A percentile compares a stretch with the other conserved stretches of the same genome.
Evolutionary conservation across 2,888 invertebrate species (phyloP).

Genomic region (Drosophila antonietae): DNA sequence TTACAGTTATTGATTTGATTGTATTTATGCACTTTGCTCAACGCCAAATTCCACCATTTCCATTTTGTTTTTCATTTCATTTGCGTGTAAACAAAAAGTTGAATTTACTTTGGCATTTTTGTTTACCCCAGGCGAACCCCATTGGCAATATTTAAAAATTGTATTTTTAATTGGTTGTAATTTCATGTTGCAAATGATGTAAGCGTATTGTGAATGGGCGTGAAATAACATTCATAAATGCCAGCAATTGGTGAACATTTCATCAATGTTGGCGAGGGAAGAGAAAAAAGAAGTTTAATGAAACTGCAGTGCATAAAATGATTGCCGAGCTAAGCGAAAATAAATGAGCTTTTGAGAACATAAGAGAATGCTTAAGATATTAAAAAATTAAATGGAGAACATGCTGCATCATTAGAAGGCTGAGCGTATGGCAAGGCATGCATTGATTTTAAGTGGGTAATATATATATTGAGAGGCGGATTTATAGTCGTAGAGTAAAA

Average conservation of each 20-base stretch:
- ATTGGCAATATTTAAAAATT: slow-evolving; percentile 58
- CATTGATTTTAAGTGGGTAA: neutral
- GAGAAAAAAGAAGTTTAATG: neutral
- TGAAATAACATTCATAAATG: neutral
- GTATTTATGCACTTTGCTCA: slow-evolving; percentile 21
- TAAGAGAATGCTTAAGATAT: neutral
- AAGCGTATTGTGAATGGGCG: neutral
- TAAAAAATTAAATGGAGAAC: neutral
- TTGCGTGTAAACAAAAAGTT: slow-evolving; percentile 46
- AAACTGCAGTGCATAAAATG: neutral
- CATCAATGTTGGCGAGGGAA: neutral
- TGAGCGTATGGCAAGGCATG: neutral
- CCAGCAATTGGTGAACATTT: slow-evolving; percentile 15
- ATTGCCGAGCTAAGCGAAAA: slow-evolving; percentile 1
- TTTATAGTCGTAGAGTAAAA: too few relatives aligned
- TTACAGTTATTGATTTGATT: slow-evolving; percentile 51
- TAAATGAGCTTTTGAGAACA: neutral
- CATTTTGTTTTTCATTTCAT: slow-evolving; percentile 37
- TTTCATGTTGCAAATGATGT: neutral
- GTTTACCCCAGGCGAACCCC: slow-evolving; percentile 40
- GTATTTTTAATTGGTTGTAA: slow-evolving; percentile 47
- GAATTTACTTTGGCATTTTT: slow-evolving; percentile 42
- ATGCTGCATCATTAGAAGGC: neutral
- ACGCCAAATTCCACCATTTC: neutral
- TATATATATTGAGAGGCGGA: too few relatives aligned